Conservation (phyloP, 2,797 vertebrate genomes). For the Helostoma temminkii region DNA sequence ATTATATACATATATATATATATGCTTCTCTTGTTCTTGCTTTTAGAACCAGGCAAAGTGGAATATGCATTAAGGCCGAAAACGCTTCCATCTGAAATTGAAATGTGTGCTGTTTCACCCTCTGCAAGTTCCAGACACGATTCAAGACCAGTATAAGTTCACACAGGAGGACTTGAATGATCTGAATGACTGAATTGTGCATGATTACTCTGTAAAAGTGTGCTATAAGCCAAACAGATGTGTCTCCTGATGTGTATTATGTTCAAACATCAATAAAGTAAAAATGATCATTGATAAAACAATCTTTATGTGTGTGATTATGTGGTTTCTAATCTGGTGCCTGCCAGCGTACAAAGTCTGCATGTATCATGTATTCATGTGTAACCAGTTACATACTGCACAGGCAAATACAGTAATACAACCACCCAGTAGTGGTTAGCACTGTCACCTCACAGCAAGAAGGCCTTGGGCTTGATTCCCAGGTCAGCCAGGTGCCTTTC, state of each 20-base stretch:
- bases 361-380: no score
- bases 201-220: background rate
- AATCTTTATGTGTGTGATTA: background rate
- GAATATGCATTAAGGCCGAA: constrained; percentile 61
- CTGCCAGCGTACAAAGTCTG: background rate
- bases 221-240: background rate
- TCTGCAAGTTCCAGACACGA: constrained; percentile 25
- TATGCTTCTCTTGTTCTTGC: background rate
- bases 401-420: background rate
- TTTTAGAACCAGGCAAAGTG: constrained; percentile 70
- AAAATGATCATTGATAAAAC: background rate
- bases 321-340: background rate
- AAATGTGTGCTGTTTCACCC: constrained; percentile 53
- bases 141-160: constrained; percentile 33
- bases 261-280: constrained; percentile 3
- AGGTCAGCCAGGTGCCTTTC: no score
- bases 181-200: background rate
- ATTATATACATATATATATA: no score
- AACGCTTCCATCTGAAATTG: constrained; percentile 82
- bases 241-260: background rate
- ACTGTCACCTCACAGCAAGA: no score
- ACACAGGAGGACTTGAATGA: background rate
- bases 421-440: no score
- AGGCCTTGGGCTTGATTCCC: no score
- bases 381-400: no score